Evolutionary conservation across 2,797 vertebrate genomes (phyloP), one percentile per base, ranked within the genome.

Genomic region (Diplodus sargus): DNA sequence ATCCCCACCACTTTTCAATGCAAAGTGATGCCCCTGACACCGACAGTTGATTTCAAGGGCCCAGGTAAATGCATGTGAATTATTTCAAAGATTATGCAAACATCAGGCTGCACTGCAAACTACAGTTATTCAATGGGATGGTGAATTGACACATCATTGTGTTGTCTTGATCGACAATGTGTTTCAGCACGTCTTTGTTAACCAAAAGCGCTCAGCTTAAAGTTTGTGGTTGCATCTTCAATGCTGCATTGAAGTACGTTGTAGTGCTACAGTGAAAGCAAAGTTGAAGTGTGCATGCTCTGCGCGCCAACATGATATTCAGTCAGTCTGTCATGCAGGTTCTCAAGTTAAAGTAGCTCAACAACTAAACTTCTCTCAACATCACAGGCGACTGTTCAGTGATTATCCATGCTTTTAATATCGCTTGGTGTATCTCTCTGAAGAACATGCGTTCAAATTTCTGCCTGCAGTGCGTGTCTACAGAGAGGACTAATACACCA

Each of bases 291-390:
- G 45, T 63, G 4, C 15, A 7, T 70, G 63, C 16, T 16, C 10
- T 52, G 17, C 17, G 18, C 17, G 5, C 28, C 28, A 23, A 23
- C 49, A 34, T 67, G 18, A 30, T 71, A 78, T 69, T 76, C 20
- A 70, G 13, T 61, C 34, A 18, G 65, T 71, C 15, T 70, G 56
- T 82, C 39, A 53, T 20, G 52, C 60, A 47, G 49, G 42, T 52
- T 75, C 47, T 67, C 53, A 28, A 62, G 25, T 69, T 83, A 57
- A 79, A 77, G 68, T 34, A 58, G 61, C 58, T 64, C 25, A 82
- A 60, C 64, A 74, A 22, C 7, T 39, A 62, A 69, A 64, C 34
- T 9, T 54, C 63, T n/a, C 25, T 64, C 13, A 79, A 34, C 51
- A 45, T 20, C 0, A 0, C n/a, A 58, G 20, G 8, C 23, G 14